Conservation (phyloP, 2,888 invertebrate genomes). For the Cartodere bifasciata region DNA sequence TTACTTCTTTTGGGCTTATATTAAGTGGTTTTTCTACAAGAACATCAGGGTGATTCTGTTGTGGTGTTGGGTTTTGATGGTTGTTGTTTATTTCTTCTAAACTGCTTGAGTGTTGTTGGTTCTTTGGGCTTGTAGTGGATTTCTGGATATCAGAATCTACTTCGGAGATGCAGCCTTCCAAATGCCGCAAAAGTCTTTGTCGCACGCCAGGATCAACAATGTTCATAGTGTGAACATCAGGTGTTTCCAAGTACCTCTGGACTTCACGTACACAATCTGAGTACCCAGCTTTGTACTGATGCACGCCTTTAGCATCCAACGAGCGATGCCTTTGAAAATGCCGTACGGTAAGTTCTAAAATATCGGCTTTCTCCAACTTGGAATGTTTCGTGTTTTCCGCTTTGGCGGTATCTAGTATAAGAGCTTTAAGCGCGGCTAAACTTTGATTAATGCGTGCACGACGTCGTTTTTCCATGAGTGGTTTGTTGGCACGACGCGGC, state of each 20-base stretch:
- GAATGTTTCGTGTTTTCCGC: slow-evolving; percentile 60
- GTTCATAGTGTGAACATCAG: slow-evolving; percentile 45
- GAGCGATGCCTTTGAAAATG: slow-evolving; percentile 66
- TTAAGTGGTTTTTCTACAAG: too few relatives aligned
- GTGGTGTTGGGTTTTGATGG: slow-evolving; percentile 13
- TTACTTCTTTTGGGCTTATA: too few relatives aligned
- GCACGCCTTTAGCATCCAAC: slow-evolving; percentile 44
- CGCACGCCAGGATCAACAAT: slow-evolving; percentile 44
- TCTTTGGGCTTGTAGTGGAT: slow-evolving; percentile 15
- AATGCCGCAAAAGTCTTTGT: slow-evolving; percentile 44
- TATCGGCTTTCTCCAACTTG: slow-evolving; percentile 77
- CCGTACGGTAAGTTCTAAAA: slow-evolving; percentile 69
- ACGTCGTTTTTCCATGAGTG: slow-evolving; percentile 65
- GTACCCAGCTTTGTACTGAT: slow-evolving; percentile 54
- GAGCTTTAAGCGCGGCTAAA: slow-evolving; percentile 55
- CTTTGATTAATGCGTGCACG: slow-evolving; percentile 64
- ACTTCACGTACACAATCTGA: slow-evolving; percentile 54
- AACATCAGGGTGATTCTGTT: too few relatives aligned
- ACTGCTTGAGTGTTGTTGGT: slow-evolving; percentile 27
- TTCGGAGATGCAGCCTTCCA: slow-evolving; percentile 49
- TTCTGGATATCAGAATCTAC: slow-evolving; percentile 40
- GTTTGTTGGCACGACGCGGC: slow-evolving; percentile 56
- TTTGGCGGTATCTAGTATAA: slow-evolving; percentile 58
- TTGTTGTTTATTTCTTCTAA: slow-evolving; percentile 30
- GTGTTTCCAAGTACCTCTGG: slow-evolving; percentile 44